Conservation (phyloP, 2,888 invertebrate genomes). For the Brenthis daphne region DNA sequence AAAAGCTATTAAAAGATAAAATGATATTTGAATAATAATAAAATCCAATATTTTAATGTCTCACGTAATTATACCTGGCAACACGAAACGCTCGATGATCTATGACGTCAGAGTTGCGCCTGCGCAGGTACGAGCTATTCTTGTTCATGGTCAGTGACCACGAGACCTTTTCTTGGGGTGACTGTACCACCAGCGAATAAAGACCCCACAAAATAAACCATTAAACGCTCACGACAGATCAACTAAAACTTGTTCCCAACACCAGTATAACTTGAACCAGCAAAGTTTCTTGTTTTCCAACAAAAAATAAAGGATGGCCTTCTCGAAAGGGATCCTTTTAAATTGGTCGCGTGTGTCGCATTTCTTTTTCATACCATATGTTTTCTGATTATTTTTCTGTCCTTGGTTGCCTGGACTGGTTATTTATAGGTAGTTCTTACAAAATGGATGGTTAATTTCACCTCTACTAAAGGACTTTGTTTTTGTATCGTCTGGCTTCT, state of each 20-base stretch:
- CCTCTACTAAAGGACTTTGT: conserved; percentile 24
- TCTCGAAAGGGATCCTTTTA: conserved; percentile 53
- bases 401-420: conserved; percentile 61
- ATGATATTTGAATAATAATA: conserved; percentile 8
- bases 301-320: conserved; percentile 59
- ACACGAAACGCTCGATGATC: conserved; percentile 38
- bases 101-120: conserved; percentile 68
- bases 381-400: conserved; percentile 76
- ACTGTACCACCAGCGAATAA: conserved; percentile 66
- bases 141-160: conserved; percentile 79
- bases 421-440: conserved; percentile 43
- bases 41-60: conserved; percentile 1
- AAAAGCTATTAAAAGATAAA: not conserved
- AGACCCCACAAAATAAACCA: conserved; percentile 48
- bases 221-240: conserved; percentile 47
- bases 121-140: conserved; percentile 73
- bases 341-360: conserved; percentile 56
- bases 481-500: conserved; percentile 6
- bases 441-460: conserved; percentile 34
- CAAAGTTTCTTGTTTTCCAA: conserved; percentile 53
- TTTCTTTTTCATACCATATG: conserved; percentile 76
- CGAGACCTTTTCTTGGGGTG: conserved; percentile 77
- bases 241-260: conserved; percentile 49
- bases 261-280: conserved; percentile 56
- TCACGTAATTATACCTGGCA: conserved; percentile 27